A percentile compares a stretch with the other conserved stretches of the same genome.
phyloP scores from a whole-genome alignment of 2,797 vertebrate genomes.

The Anguilla anguilla region DNA sequence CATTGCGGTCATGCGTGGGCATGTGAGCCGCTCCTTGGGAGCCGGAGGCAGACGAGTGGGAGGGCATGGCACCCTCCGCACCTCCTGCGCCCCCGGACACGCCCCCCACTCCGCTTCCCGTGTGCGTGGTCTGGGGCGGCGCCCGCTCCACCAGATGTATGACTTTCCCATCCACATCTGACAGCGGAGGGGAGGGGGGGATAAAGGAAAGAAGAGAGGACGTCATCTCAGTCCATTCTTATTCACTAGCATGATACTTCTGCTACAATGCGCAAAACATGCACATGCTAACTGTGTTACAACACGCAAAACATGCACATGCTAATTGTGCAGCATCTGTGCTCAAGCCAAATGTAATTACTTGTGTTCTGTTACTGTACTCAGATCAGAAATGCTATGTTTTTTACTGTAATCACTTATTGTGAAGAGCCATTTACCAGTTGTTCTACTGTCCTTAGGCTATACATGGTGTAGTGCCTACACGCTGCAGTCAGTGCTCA shows the following conservation, averaged over 20 bases:
- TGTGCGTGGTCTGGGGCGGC: conserved; percentile 83
- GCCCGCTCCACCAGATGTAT: conserved; percentile 92
- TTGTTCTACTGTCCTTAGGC: background rate
- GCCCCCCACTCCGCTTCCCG: conserved; percentile 76
- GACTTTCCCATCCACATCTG: conserved; percentile 91
- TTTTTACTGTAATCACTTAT: background rate
- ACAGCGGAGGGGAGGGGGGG: background rate
- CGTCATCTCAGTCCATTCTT: background rate
- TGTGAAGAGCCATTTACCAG: background rate
- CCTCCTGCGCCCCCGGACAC: conserved; percentile 58
- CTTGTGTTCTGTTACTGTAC: no score
- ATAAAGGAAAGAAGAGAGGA: background rate
- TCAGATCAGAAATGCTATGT: background rate
- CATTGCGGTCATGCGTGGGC: conserved; percentile 84
- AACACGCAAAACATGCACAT: background rate
- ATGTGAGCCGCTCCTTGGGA: conserved; percentile 60
- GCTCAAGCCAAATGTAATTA: background rate
- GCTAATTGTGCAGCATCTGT: background rate
- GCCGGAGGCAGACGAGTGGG: conserved; percentile 69
- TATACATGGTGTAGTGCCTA: background rate
- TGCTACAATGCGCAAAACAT: background rate
- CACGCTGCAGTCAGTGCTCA: background rate
- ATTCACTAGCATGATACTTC: background rate
- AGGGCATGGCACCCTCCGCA: conserved; percentile 67
- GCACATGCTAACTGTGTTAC: background rate